Conservation (phyloP, 2,888 invertebrate genomes). For the Oscheius sp. region DNA sequence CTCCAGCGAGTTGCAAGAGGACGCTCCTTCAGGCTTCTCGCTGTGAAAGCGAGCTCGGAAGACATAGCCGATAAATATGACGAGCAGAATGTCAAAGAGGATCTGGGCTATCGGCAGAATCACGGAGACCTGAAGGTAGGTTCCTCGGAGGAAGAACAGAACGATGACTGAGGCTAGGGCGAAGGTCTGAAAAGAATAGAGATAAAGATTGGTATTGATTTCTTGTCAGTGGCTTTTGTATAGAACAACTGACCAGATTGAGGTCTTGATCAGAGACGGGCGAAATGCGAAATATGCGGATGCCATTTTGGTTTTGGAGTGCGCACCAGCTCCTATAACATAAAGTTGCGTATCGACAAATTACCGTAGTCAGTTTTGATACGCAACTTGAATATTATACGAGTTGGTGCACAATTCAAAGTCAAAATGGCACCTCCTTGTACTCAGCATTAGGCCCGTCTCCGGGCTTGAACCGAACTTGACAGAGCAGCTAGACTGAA, state of each 20-base stretch:
- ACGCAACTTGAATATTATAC: too few relatives aligned
- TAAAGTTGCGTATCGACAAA: too few relatives aligned
- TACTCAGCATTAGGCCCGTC: too few relatives aligned
- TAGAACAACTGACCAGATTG: too few relatives aligned
- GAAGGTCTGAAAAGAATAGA: conserved; percentile 1
- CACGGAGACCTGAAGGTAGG: neutral
- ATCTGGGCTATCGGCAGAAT: conserved; percentile 31
- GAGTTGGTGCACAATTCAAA: too few relatives aligned
- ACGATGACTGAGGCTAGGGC: conserved; percentile 4
- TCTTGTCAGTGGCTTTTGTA: neutral
- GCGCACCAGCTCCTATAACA: too few relatives aligned
- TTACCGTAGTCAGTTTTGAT: too few relatives aligned
- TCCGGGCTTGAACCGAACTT: too few relatives aligned
- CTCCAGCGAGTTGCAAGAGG: conserved; percentile 53
- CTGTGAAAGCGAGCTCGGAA: conserved; percentile 48
- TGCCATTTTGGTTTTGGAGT: too few relatives aligned
- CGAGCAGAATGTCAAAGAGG: conserved; percentile 9
- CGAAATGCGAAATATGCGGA: too few relatives aligned
- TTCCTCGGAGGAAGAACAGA: conserved; percentile 29
- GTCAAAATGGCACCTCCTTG: too few relatives aligned
- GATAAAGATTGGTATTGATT: neutral
- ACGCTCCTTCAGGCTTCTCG: conserved; percentile 41
- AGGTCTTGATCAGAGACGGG: too few relatives aligned
- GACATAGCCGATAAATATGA: conserved; percentile 18
- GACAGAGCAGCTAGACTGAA: neutral